A percentile compares a stretch with the other conserved stretches of the same genome.
Evolutionary conservation across 2,113 vertebrate genomes (phyloP).

Genomic region (Camelus bactrianus): DNA sequence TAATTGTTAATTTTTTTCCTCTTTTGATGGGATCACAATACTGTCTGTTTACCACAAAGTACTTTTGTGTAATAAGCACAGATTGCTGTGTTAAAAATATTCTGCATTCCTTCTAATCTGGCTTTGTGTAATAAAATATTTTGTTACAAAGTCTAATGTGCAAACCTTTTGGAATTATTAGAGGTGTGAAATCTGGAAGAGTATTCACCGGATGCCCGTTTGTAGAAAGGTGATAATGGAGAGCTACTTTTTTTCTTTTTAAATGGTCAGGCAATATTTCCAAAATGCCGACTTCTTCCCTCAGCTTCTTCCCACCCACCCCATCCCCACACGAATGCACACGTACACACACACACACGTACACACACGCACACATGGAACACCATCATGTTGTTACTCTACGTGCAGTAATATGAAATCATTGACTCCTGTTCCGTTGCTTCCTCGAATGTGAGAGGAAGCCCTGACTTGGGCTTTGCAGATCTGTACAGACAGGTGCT

Average conservation of each 20-base stretch:
- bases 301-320: slow-evolving; percentile 57
- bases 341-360: not conserved
- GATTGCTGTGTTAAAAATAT: slow-evolving; percentile 91
- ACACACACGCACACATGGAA: not conserved
- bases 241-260: slow-evolving; percentile 85
- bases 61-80: slow-evolving; percentile 89
- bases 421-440: slow-evolving; percentile 67
- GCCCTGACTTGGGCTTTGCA: slow-evolving; percentile 81
- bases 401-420: slow-evolving; percentile 63
- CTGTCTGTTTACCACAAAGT: slow-evolving; percentile 92
- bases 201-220: slow-evolving; percentile 89
- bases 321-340: slow-evolving; percentile 59
- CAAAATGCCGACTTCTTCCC: slow-evolving; percentile 68
- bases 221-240: slow-evolving; percentile 88
- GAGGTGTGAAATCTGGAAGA: slow-evolving; percentile 83
- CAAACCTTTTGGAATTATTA: slow-evolving; percentile 86
- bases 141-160: slow-evolving; percentile 90
- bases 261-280: slow-evolving; percentile 78
- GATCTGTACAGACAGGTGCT: slow-evolving; percentile 80
- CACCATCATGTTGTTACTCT: slow-evolving; percentile 26
- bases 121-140: slow-evolving; percentile 90
- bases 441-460: slow-evolving; percentile 80
- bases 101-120: slow-evolving; percentile 91
- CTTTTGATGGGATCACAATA: slow-evolving; percentile 92
- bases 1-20: slow-evolving; percentile 86